Percentiles rank a stretch among this genome's conserved stretches.
Evolutionary conservation across 1,140 invertebrate genomes (phyloP).

Genomic region (Callitettix versicolor): DNA sequence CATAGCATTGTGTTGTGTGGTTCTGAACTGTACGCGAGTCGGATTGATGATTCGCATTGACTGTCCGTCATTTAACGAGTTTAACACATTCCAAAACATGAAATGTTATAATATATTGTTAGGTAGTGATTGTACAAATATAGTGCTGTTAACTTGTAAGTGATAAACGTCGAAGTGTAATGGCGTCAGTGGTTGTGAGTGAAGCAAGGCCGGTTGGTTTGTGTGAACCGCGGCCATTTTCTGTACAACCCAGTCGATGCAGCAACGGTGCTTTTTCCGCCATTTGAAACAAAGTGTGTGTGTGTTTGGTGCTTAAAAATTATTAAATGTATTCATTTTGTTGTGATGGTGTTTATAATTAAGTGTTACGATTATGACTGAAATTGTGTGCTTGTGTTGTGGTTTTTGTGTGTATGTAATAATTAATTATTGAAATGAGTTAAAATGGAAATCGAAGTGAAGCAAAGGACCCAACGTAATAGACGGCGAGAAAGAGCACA

Average conservation of each 20-base stretch:
- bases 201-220: too few relatives aligned
- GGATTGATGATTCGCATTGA: neutral
- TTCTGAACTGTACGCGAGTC: neutral
- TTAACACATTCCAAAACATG: neutral
- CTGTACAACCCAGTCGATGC: neutral
- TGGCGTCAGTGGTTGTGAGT: slow-evolving; percentile 1
- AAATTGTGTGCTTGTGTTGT: neutral
- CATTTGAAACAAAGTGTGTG: slow-evolving; percentile 17
- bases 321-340: neutral
- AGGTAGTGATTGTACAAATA: neutral
- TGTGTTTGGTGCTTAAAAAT: neutral
- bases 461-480: slow-evolving; percentile 69
- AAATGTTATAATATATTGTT: neutral
- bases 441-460: slow-evolving; percentile 65
- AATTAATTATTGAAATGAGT: slow-evolving; percentile 9
- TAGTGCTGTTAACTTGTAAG: neutral
- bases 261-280: slow-evolving; percentile 5
- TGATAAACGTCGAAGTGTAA: neutral
- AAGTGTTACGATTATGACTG: too few relatives aligned
- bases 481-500: slow-evolving; percentile 72
- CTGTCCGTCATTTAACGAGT: neutral
- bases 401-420: neutral
- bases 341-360: too few relatives aligned
- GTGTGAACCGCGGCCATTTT: slow-evolving; percentile 12
- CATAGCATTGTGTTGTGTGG: slow-evolving; percentile 12